Conservation (phyloP, 2,888 invertebrate species). For the Kryphioiulus occultus region DNA sequence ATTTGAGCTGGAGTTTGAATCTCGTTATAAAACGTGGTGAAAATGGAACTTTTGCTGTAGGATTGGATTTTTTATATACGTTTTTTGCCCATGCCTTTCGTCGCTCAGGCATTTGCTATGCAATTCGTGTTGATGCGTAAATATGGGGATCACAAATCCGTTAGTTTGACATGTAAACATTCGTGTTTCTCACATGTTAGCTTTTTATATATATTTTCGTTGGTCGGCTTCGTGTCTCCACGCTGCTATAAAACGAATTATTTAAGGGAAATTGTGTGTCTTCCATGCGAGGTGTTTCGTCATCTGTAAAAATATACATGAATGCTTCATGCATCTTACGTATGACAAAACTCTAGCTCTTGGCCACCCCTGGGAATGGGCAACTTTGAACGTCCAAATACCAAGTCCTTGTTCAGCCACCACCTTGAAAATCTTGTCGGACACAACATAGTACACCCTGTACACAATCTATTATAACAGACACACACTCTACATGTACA, state of each 20-base stretch:
- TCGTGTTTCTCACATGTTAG: background rate
- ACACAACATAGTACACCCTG: no score
- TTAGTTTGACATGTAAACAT: slow-evolving; percentile 15
- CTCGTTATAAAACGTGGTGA: slow-evolving; percentile 23
- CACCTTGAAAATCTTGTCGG: background rate
- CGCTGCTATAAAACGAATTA: background rate
- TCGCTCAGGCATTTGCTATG: background rate
- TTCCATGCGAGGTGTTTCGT: background rate
- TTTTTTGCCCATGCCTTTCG: background rate
- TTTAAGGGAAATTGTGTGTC: slow-evolving; percentile 5
- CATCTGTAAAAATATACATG: background rate
- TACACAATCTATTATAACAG: no score
- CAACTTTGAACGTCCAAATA: background rate
- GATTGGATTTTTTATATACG: background rate
- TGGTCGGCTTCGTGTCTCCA: background rate
- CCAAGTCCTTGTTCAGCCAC: background rate
- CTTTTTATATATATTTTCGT: background rate
- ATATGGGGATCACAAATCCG: slow-evolving; percentile 23
- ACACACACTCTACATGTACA: no score
- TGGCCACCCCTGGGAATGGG: background rate
- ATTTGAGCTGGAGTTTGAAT: background rate
- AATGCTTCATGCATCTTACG: background rate
- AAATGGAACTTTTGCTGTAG: background rate
- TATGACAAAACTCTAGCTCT: background rate
- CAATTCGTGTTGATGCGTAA: slow-evolving; percentile 23